Evolutionary conservation across 35 echinoderm and acorn worm genomes (phyloP), one percentile per base, ranked within the genome.

Genomic region (Nesometra sesokonis): DNA sequence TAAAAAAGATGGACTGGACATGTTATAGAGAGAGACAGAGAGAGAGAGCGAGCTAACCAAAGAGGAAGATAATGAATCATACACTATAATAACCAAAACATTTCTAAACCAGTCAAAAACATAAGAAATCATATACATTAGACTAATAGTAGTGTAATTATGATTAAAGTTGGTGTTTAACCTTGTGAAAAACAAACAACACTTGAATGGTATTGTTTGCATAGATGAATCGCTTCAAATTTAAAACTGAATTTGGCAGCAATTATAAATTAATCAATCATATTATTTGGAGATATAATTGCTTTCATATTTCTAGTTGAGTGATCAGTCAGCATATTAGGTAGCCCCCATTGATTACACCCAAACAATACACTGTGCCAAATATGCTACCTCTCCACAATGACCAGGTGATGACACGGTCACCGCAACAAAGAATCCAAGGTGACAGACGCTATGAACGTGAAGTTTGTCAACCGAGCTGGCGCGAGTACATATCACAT

Each of bases 181-280:
- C 15, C 15, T 43, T 7, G 15, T 43, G 38, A n/a, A 43, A 43
- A 43, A 43, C 38, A 43, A 43, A 43, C 38, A 43, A 43, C 4
- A 43, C 38, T 43, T 67, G 39, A 43, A 43, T 43, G 4, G 39
- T 67, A 67, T 27, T 67, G 52, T 27, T 19, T 67, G 23, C 23
- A 67, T 67, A 67, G 52, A 67, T 67, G 52, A 67, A 27, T 67
- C 2, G 52, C 21, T 67, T 67, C 7, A 15, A 67, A 67, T 67
- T 2, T 19, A 67, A 11, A 67, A 67, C 8, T 67, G 23, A 67
- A 67, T 67, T 67, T 67, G 52, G 9, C 52, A 67, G 9, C 52
- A 67, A 67, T 67, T 67, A 67, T 67, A 67, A 67, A 67, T 67
- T 67, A 67, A 67, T 67, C 52, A 67, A 67, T 67, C 52, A 67